phyloP scores from a whole-genome alignment of 2,797 vertebrate species.

The Acanthurus tractus region DNA sequence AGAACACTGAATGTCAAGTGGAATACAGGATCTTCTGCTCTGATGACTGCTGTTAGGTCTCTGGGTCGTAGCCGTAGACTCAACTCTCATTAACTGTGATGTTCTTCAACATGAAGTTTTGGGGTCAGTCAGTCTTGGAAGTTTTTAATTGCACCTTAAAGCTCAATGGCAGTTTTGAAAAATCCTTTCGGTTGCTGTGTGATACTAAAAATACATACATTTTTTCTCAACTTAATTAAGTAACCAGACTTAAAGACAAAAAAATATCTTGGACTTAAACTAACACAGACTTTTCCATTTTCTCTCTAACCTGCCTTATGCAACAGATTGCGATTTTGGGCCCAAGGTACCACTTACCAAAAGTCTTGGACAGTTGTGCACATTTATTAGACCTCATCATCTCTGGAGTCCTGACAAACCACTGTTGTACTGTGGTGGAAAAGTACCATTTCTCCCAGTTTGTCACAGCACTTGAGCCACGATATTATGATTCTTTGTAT shows the following conservation, averaged over 20 bases:
- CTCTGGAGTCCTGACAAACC: constrained; percentile 9
- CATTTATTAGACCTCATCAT: constrained; percentile 1
- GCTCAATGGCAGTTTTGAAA: not conserved
- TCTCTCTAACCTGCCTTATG: constrained; percentile 16
- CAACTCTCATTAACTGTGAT: too few relatives aligned
- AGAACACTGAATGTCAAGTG: too few relatives aligned
- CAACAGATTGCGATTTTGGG: not conserved
- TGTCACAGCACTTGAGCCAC: constrained; percentile 33
- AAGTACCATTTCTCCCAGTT: constrained; percentile 7
- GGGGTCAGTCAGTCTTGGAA: too few relatives aligned
- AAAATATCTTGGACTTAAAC: not conserved
- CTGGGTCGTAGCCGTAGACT: too few relatives aligned
- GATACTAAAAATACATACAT: not conserved
- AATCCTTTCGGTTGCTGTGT: not conserved
- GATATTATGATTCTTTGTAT: constrained; percentile 28
- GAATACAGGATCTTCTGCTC: too few relatives aligned
- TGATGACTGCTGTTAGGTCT: too few relatives aligned
- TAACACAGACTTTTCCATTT: not conserved
- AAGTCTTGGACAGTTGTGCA: not conserved
- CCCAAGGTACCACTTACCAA: not conserved
- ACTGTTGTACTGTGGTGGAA: constrained; percentile 22
- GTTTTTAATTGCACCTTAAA: too few relatives aligned
- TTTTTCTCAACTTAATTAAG: not conserved
- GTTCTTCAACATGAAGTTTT: too few relatives aligned
- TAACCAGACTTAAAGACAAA: constrained; percentile 9